phyloP scores from a whole-genome alignment of 2,888 invertebrate genomes.

The Heterodera filipjevi region DNA sequence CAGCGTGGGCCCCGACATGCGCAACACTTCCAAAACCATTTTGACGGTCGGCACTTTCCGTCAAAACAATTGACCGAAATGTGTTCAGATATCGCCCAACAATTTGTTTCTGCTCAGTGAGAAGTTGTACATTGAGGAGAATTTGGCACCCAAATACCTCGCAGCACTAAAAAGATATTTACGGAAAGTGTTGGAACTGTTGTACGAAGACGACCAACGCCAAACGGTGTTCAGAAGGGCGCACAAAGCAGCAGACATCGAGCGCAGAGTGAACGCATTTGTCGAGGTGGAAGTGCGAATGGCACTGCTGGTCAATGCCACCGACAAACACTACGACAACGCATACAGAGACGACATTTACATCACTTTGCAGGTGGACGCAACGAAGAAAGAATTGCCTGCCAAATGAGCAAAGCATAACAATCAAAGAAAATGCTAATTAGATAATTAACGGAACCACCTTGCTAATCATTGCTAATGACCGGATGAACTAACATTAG shows the following conservation, averaged over 20 bases:
- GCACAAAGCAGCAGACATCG: constrained; percentile 30
- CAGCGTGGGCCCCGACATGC: constrained; percentile 38
- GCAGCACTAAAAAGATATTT: constrained; percentile 29
- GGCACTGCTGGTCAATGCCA: constrained; percentile 35
- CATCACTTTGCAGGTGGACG: constrained; percentile 26
- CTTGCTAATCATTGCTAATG: no score
- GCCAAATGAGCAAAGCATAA: not conserved
- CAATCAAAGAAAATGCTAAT: not conserved
- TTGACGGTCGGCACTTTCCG: constrained; percentile 21
- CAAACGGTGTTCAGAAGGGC: constrained; percentile 27
- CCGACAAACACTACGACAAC: constrained; percentile 40
- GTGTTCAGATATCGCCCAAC: constrained; percentile 34
- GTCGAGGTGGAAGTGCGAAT: constrained; percentile 37
- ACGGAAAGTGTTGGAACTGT: constrained; percentile 27
- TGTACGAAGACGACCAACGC: constrained; percentile 27
- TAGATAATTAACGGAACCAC: not conserved
- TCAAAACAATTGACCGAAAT: not conserved
- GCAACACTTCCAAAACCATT: constrained; percentile 36
- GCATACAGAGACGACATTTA: constrained; percentile 34
- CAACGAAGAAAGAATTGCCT: not conserved
- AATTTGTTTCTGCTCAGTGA: constrained; percentile 35
- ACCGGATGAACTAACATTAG: not conserved
- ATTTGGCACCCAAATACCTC: constrained; percentile 27
- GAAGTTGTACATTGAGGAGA: constrained; percentile 38
- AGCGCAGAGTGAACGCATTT: constrained; percentile 37